Conservation (phyloP, 2,888 invertebrate species). For the Trypoxylon attenuatum region DNA sequence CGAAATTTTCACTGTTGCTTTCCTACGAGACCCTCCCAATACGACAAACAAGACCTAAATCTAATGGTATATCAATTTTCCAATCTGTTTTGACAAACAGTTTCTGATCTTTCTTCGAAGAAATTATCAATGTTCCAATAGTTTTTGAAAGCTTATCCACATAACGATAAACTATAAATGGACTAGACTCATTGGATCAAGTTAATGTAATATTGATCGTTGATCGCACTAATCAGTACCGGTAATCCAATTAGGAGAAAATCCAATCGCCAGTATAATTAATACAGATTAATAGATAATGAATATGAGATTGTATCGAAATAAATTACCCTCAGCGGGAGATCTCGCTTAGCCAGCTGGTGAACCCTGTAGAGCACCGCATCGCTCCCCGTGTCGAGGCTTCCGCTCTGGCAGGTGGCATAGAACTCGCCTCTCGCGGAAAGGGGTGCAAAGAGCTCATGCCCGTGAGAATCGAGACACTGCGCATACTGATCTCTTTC, state of each 20-base stretch:
- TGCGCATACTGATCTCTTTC: slow-evolving; percentile 76
- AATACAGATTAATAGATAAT: not conserved
- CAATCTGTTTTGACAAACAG: too few species aligned
- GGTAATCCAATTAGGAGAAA: not conserved
- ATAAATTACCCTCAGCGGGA: slow-evolving; percentile 73
- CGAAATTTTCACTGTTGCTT: not conserved
- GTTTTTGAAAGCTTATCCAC: not conserved
- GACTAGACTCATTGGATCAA: not conserved
- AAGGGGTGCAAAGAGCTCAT: slow-evolving; percentile 75
- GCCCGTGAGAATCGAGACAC: slow-evolving; percentile 74
- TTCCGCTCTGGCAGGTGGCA: slow-evolving; percentile 75
- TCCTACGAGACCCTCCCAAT: not conserved
- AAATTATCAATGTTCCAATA: not conserved
- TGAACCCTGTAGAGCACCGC: slow-evolving; percentile 75
- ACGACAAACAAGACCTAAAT: not conserved
- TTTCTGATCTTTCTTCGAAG: too few species aligned
- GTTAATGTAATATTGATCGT: too few species aligned
- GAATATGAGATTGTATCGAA: not conserved
- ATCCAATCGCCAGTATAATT: not conserved
- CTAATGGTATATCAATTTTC: too few species aligned
- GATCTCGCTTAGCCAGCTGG: slow-evolving; percentile 74
- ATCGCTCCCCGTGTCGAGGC: slow-evolving; percentile 72
- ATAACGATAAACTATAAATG: not conserved
- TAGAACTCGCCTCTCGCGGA: slow-evolving; percentile 76
- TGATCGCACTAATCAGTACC: too few species aligned